Conservation (phyloP, 2,113 vertebrate genomes). For the Sorex araneus region DNA sequence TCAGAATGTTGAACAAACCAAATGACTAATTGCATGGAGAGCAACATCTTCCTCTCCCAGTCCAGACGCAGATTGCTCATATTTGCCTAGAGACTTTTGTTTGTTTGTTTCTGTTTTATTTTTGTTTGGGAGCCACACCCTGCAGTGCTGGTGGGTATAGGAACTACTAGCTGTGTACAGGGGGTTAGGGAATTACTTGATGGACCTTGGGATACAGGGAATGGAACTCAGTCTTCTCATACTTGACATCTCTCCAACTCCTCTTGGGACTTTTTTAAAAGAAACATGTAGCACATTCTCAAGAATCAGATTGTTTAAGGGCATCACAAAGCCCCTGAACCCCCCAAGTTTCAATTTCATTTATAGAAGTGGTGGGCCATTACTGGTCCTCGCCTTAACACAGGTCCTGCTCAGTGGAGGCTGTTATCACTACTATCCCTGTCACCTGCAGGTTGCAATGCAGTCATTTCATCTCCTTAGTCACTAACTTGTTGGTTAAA, state of each 20-base stretch:
- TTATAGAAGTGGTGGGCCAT: neutral
- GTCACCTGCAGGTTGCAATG: neutral
- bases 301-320: neutral
- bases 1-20: conserved; percentile 10
- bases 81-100: neutral
- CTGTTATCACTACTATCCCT: neutral
- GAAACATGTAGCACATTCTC: no score
- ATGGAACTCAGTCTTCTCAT: no score
- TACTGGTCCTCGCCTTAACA: neutral
- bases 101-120: no score
- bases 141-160: no score
- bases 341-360: neutral
- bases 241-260: no score
- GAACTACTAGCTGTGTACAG: no score
- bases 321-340: neutral
- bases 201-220: no score
- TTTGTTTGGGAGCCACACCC: no score
- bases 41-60: neutral
- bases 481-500: conserved; percentile 45
- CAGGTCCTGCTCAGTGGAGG: neutral
- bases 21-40: neutral
- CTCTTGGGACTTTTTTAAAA: no score
- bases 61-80: neutral
- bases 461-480: neutral
- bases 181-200: no score